Conservation (phyloP, 2,888 invertebrate species). For the Digitonthophagus gazella region DNA sequence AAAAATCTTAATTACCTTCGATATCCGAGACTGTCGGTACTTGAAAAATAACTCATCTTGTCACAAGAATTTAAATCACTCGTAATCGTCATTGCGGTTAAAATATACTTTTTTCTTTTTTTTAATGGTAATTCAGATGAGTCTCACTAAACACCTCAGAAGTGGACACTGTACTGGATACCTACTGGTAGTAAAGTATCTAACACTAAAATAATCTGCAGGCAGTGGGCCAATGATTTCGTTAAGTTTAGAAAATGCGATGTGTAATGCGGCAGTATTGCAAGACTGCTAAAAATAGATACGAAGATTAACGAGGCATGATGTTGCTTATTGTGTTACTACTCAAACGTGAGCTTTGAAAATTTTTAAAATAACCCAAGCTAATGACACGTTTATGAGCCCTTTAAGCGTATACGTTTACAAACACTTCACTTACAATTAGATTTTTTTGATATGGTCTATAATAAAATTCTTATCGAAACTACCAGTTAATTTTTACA, state of each 20-base stretch:
- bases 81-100: neutral
- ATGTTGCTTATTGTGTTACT: neutral
- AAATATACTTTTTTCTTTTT: too few species aligned
- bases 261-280: neutral
- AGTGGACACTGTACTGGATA: neutral
- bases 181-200: neutral
- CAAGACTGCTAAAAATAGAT: neutral
- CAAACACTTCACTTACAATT: too few species aligned
- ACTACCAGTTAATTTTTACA: too few species aligned
- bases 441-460: too few species aligned
- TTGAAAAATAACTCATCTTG: constrained; percentile 37
- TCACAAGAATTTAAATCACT: neutral
- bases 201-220: constrained; percentile 10
- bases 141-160: constrained; percentile 29
- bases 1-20: constrained; percentile 33
- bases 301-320: neutral
- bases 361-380: neutral
- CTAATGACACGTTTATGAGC: neutral
- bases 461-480: too few species aligned
- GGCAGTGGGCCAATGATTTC: constrained; percentile 13
- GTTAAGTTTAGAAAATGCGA: constrained; percentile 8
- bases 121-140: too few species aligned
- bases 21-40: constrained; percentile 30
- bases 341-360: neutral
- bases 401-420: too few species aligned